Conservation (phyloP, 2,888 invertebrate genomes). For the Oscheius sp. region DNA sequence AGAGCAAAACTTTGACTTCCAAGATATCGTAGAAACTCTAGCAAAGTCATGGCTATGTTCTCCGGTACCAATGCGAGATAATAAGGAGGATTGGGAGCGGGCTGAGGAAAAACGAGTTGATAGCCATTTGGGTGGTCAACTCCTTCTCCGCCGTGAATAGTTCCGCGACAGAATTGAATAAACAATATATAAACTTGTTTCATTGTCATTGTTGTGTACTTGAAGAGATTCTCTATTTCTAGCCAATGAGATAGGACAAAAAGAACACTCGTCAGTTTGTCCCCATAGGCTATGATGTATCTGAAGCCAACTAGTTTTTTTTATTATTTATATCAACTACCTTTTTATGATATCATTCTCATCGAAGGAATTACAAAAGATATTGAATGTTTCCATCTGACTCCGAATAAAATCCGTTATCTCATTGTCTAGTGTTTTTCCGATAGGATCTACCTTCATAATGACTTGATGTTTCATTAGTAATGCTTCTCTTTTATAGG, state of each 20-base stretch:
- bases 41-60: slow-evolving; percentile 8
- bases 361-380: neutral
- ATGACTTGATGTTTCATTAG: slow-evolving; percentile 24
- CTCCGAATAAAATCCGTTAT: slow-evolving; percentile 25
- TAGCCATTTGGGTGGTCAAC: slow-evolving; percentile 1
- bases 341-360: neutral
- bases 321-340: neutral
- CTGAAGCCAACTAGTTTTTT: slow-evolving; percentile 1
- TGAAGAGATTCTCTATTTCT: slow-evolving; percentile 34
- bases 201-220: slow-evolving; percentile 22
- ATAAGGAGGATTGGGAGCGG: neutral
- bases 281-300: slow-evolving; percentile 44
- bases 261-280: slow-evolving; percentile 26
- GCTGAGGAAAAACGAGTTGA: neutral
- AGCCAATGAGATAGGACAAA: slow-evolving; percentile 52
- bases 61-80: neutral
- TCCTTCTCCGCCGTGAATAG: slow-evolving; percentile 19
- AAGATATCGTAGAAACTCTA: slow-evolving; percentile 29
- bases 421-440: slow-evolving; percentile 28
- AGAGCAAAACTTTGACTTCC: slow-evolving; percentile 24
- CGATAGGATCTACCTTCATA: slow-evolving; percentile 30
- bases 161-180: slow-evolving; percentile 41
- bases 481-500: slow-evolving; percentile 32
- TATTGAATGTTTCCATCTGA: slow-evolving; percentile 2
- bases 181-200: slow-evolving; percentile 39